Conservation (phyloP, 2,113 vertebrate genomes). For the Myotis yumanensis region DNA sequence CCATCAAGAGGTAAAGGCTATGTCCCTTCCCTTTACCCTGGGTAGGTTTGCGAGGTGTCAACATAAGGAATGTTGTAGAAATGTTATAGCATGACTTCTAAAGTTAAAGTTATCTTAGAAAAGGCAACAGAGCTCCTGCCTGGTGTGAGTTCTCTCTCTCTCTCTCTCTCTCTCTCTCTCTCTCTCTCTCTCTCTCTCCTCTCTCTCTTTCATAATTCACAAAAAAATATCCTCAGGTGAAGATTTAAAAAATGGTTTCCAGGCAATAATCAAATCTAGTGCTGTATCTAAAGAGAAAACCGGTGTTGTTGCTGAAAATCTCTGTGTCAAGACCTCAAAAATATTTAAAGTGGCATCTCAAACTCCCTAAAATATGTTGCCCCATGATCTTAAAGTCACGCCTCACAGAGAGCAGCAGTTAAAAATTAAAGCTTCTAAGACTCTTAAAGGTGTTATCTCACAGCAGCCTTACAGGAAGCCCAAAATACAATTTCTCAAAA, state of each 20-base stretch:
- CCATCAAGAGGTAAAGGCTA: neutral
- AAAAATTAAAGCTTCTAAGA: neutral
- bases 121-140: neutral
- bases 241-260: neutral
- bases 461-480: neutral
- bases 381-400: neutral
- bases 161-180: neutral
- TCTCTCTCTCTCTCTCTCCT: neutral
- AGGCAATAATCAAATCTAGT: neutral
- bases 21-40: neutral
- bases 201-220: neutral
- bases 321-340: neutral
- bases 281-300: neutral
- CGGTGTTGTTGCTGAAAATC: neutral
- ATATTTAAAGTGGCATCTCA: neutral
- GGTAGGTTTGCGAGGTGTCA: neutral
- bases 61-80: neutral
- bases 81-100: neutral
- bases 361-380: neutral
- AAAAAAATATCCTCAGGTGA: too few relatives aligned
- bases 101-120: neutral
- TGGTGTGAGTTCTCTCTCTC: neutral
- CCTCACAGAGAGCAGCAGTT: neutral
- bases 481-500: neutral
- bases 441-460: neutral